Percentiles rank a stretch among this genome's conserved stretches.
phyloP scores from a whole-genome alignment of 2,113 vertebrate species.

The Bubalus kerabau region DNA sequence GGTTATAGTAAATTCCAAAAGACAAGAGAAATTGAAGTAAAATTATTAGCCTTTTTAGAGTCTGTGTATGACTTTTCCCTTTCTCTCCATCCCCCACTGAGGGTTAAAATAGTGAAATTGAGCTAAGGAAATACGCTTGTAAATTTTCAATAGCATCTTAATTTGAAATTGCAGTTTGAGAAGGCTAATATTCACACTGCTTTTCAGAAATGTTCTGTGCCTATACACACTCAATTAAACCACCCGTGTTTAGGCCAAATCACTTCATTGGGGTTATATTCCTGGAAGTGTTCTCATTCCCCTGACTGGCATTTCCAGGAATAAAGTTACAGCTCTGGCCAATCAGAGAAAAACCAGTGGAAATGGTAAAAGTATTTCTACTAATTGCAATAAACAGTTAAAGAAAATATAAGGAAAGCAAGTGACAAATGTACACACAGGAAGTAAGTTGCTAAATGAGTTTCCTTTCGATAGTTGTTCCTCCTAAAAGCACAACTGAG shows the following conservation, averaged over 20 bases:
- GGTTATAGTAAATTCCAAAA: slow-evolving; percentile 3
- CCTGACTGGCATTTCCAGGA: slow-evolving; percentile 46
- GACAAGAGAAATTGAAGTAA: background rate
- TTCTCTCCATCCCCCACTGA: background rate
- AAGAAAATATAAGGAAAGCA: slow-evolving; percentile 23
- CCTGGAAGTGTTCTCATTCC: slow-evolving; percentile 18
- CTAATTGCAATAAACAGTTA: slow-evolving; percentile 47
- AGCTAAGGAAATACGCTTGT: background rate
- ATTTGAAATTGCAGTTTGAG: slow-evolving; percentile 34
- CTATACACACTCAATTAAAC: background rate
- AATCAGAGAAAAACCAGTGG: slow-evolving; percentile 31
- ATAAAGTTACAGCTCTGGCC: slow-evolving; percentile 18
- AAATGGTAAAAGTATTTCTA: slow-evolving; percentile 31
- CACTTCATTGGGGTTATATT: background rate
- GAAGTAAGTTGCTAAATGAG: slow-evolving; percentile 8
- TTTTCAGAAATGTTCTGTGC: slow-evolving; percentile 23
- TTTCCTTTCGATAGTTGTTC: slow-evolving; percentile 34
- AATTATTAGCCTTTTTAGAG: background rate
- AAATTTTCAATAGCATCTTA: slow-evolving; percentile 6
- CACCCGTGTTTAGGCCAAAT: background rate
- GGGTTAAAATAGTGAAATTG: background rate
- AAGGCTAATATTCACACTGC: background rate
- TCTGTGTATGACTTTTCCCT: background rate
- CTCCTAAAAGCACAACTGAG: slow-evolving; percentile 40
- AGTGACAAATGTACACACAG: background rate